Conservation (phyloP, 2,888 invertebrate species). For the Asteroscopus sphinx region DNA sequence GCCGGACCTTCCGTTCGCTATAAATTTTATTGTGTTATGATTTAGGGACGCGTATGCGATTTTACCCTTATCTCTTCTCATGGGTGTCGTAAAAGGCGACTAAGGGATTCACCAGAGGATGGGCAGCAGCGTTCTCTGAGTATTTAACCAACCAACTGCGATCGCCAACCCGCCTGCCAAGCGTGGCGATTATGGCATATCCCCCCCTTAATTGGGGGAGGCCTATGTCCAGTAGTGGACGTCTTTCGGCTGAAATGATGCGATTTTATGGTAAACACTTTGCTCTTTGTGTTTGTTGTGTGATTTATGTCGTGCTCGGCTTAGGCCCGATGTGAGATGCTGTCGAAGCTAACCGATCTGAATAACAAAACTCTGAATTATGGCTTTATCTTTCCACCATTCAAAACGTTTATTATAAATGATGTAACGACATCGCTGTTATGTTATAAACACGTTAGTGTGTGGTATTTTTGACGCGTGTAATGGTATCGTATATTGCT, state of each 20-base stretch:
- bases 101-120: no score
- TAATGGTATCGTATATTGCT: constrained; percentile 46
- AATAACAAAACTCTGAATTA: constrained; percentile 58
- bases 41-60: constrained; percentile 86
- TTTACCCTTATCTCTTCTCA: no score
- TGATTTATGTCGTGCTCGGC: constrained; percentile 76
- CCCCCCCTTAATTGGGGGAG: no score
- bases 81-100: no score
- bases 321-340: constrained; percentile 62
- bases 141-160: no score
- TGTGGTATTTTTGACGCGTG: constrained; percentile 38
- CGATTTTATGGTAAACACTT: constrained; percentile 89
- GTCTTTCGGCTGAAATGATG: no score
- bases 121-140: no score
- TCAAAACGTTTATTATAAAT: constrained; percentile 38
- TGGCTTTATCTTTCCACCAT: constrained; percentile 36
- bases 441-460: constrained; percentile 33
- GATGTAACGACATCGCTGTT: constrained; percentile 23
- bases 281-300: constrained; percentile 82
- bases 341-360: constrained; percentile 62
- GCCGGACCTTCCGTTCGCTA: constrained; percentile 88
- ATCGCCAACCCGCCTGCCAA: no score
- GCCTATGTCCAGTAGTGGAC: no score
- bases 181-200: no score
- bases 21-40: constrained; percentile 90